Conservation (phyloP, 2,888 invertebrate genomes). For the Trachelus stipa region DNA sequence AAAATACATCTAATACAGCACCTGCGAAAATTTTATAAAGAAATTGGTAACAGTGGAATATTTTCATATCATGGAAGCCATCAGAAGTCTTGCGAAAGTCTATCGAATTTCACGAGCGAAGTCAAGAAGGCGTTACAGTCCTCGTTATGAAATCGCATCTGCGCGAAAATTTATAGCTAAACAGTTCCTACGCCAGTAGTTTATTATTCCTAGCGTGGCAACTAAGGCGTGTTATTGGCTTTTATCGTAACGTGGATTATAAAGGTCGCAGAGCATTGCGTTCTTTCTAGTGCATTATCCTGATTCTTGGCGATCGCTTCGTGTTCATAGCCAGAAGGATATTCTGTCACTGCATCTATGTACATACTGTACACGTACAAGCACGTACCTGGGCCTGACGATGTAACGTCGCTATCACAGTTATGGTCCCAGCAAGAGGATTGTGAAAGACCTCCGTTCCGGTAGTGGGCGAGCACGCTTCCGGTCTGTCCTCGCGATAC, state of each 20-base stretch:
- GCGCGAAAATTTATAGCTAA: neutral
- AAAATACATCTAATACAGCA: no score
- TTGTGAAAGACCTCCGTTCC: constrained; percentile 51
- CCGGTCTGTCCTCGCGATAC: constrained; percentile 39
- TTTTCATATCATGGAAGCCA: neutral
- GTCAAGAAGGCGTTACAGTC: neutral
- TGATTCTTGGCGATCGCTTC: no score
- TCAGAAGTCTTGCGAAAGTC: neutral
- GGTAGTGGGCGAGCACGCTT: constrained; percentile 45
- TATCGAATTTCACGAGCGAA: neutral
- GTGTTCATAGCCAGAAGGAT: neutral
- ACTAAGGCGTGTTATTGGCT: neutral
- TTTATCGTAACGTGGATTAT: neutral
- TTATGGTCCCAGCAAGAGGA: constrained; percentile 9
- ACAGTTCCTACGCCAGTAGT: neutral
- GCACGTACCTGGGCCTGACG: neutral
- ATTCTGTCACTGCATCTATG: neutral
- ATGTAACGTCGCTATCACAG: neutral
- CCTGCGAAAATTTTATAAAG: neutral
- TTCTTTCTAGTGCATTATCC: neutral
- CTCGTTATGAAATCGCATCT: neutral
- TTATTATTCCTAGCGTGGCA: neutral
- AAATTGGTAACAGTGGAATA: neutral
- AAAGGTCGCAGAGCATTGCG: neutral
- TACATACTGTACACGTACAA: neutral